Base-by-base conservation (phyloP, 2,113 vertebrate genomes). In the Callospermophilus lateralis region DNA sequence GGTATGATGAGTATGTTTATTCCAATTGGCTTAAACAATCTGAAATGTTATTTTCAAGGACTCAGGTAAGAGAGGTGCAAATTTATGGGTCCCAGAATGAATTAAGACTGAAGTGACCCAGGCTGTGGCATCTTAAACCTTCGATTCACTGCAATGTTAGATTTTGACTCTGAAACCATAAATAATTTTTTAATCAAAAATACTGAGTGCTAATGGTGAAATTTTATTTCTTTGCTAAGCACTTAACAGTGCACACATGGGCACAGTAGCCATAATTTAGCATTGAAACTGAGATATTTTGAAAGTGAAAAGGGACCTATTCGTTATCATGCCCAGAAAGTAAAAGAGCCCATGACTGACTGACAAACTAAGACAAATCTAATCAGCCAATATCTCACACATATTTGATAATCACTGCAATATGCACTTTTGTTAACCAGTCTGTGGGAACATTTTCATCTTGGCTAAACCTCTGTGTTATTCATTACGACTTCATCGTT, bases 401-500 rank as follows among this genome's bases (percentile, higher is more conserved):
- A 51, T 34, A 48, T 1, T 30, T 30, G 37, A 4, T 8, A 16
- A 65, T 55, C 7, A 73, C 0, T n/a, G 9, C 11, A 70, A 22
- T 48, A 20, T 6, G 32, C 0, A 3, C n/a, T 85, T 42, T 72
- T n/a, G 2, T 73, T 19, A 79, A 15, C 2, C n/a, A 2, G 8
- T 22, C 4, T 19, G 8, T 12, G 45, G 48, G 70, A 39, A 65
- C 3, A 26, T 34, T 42, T 73, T 24, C 8, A 45, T 0, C 26
- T 6, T 53, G 53, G 84, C 48, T 24, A 19, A 42, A 24, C 1
- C 53, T 16, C 10, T 17, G 0, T 0, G 13, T 42, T 42, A 2
- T 3, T 7, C 1, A 15, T 34, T 39, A 28, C 2, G 20, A 17
- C 6, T 22, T 83, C 73, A 30, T 51, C 39, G 42, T 19, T 2